Conservation (phyloP, 2,888 invertebrate genomes). For the Meghimatium bilineatum region DNA sequence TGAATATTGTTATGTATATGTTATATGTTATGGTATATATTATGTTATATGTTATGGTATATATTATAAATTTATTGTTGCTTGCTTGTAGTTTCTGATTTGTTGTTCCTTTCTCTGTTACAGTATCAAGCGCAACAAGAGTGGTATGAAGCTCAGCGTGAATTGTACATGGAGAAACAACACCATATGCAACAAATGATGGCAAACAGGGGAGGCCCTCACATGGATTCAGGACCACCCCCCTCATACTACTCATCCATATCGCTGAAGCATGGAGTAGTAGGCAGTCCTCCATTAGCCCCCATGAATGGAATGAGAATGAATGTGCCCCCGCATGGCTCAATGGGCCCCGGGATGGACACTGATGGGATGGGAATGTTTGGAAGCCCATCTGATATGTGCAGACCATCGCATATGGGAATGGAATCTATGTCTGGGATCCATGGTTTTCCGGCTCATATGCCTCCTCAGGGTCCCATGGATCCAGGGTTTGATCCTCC, state of each 20-base stretch:
- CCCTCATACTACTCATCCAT: conserved; percentile 72
- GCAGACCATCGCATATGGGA: conserved; percentile 48
- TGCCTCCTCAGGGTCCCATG: conserved; percentile 60
- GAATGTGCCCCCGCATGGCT: conserved; percentile 50
- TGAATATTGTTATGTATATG: no score
- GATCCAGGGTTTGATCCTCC: conserved; percentile 41
- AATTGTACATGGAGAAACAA: conserved; percentile 79
- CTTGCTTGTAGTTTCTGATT: no score
- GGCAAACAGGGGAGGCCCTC: conserved; percentile 50
- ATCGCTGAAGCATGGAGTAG: conserved; percentile 68
- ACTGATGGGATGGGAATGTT: conserved; percentile 49
- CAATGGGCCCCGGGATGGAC: conserved; percentile 56
- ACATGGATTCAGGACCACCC: conserved; percentile 60
- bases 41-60: no score
- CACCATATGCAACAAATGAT: conserved; percentile 45
- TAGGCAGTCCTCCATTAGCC: conserved; percentile 71
- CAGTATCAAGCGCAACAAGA: conserved; percentile 84
- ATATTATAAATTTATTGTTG: no score
- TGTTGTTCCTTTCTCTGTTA: neutral
- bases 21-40: no score
- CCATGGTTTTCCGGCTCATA: conserved; percentile 56
- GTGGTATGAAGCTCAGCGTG: conserved; percentile 93
- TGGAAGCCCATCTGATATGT: conserved; percentile 51
- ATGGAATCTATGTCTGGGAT: conserved; percentile 53
- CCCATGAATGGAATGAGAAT: conserved; percentile 58